phyloP scores from a whole-genome alignment of 2,888 invertebrate species.

The Cheilosia scutellata region DNA sequence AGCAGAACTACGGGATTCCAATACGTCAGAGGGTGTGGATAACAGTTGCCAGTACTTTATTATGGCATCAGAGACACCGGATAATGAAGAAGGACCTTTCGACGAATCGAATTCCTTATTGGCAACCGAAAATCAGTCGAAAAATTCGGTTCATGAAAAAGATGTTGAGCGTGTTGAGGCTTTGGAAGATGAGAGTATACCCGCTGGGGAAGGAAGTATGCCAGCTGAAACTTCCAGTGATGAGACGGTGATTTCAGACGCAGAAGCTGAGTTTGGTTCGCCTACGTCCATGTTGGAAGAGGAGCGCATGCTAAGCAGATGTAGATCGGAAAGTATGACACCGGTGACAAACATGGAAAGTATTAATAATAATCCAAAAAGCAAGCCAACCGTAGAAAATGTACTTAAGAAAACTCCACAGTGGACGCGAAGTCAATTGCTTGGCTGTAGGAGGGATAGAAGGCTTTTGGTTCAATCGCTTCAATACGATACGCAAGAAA shows the following conservation, averaged over 20 bases:
- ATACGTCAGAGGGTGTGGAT: neutral
- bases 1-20: conserved; percentile 5
- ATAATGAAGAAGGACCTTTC: conserved; percentile 5
- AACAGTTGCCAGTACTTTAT: neutral
- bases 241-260: conserved; percentile 78
- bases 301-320: conserved; percentile 73
- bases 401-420: conserved; percentile 26
- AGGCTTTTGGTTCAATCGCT: neutral
- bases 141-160: conserved; percentile 10
- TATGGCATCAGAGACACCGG: neutral
- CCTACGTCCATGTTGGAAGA: conserved; percentile 79
- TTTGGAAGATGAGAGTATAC: conserved; percentile 26
- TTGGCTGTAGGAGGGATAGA: neutral
- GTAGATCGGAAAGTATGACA: conserved; percentile 22
- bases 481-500: conserved; percentile 44
- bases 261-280: conserved; percentile 79
- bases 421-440: conserved; percentile 3
- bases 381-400: conserved; percentile 5
- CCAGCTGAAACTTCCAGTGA: conserved; percentile 72
- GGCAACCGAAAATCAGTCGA: neutral
- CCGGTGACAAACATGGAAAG: conserved; percentile 26
- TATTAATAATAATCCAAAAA: conserved; percentile 4
- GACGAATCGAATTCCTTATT: conserved; percentile 43
- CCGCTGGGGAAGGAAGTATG: conserved; percentile 9
- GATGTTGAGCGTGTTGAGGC: conserved; percentile 1